Evolutionary conservation across 2,113 vertebrate genomes (phyloP).

Genomic region (Salvelinus alpinus): DNA sequence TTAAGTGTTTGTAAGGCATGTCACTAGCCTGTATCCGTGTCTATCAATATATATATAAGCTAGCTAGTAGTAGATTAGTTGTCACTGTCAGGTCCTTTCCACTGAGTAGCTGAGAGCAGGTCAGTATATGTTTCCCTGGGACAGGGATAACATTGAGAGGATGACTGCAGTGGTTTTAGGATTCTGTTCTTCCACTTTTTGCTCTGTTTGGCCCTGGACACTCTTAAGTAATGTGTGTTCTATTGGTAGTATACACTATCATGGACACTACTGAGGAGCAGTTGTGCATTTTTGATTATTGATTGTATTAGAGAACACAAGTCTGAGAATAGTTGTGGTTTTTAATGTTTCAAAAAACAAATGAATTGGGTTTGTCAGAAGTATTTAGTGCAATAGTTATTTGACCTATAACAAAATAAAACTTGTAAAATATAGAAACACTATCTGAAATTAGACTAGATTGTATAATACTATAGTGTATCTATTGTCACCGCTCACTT

Average conservation of each 20-base stretch:
- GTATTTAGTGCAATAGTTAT: constrained; percentile 70
- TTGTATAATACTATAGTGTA: constrained; percentile 54
- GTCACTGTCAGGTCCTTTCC: constrained; percentile 45
- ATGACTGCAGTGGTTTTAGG: constrained; percentile 29
- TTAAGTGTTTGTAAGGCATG: constrained; percentile 69
- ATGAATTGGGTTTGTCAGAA: constrained; percentile 55
- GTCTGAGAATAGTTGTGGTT: constrained; percentile 6
- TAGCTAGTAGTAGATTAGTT: constrained; percentile 61
- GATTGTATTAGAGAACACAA: constrained; percentile 56
- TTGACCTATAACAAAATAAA: constrained; percentile 40
- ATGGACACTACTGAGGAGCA: constrained; percentile 47
- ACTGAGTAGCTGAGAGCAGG: constrained; percentile 51
- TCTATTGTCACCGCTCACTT: constrained; percentile 46
- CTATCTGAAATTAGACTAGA: constrained; percentile 42
- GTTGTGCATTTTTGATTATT: constrained; percentile 58
- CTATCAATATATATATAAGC: constrained; percentile 47
- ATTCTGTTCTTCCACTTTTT: constrained; percentile 34
- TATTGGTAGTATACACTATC: constrained; percentile 55
- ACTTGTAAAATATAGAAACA: constrained; percentile 51
- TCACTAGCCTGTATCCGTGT: constrained; percentile 61
- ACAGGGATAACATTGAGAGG: constrained; percentile 27
- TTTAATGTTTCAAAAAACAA: neutral
- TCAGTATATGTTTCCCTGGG: constrained; percentile 52
- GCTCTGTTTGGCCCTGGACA: constrained; percentile 20
- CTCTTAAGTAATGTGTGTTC: constrained; percentile 54